Evolutionary conservation across 2,113 vertebrate genomes (phyloP).

Genomic region (Bothrops jararaca): DNA sequence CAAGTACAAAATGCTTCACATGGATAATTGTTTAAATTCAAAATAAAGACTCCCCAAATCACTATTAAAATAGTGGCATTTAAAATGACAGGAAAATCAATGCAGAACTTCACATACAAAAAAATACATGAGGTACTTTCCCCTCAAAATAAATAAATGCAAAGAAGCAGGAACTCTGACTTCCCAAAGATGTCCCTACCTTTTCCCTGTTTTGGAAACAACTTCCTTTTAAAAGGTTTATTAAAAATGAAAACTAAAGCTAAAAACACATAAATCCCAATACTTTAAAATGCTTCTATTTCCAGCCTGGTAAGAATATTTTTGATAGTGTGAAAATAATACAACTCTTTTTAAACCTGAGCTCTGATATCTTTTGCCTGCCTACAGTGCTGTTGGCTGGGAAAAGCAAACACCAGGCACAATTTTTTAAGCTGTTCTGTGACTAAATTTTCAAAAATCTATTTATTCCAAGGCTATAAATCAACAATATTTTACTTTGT

Average conservation of each 20-base stretch:
- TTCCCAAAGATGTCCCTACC: not conserved
- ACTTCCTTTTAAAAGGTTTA: not conserved
- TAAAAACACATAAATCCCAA: not conserved
- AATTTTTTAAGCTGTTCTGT: not conserved
- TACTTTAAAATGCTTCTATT: not conserved
- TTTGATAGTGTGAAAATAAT: not conserved
- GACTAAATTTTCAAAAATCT: not conserved
- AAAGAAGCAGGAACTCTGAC: not conserved
- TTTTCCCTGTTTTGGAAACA: not conserved
- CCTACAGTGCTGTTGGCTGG: not conserved
- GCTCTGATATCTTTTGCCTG: not conserved
- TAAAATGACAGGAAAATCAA: not conserved
- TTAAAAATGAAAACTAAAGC: not conserved
- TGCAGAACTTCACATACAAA: not conserved
- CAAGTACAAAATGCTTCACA: not conserved
- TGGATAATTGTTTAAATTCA: not conserved
- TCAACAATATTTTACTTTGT: not conserved
- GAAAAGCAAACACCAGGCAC: not conserved
- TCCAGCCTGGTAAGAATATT: not conserved
- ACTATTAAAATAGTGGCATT: not conserved
- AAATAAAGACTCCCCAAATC: not conserved
- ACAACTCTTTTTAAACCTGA: not conserved
- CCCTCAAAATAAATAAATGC: not conserved
- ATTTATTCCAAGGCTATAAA: not conserved
- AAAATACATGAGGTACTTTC: not conserved